These are phyloP conservation scores for Protula sp. DNA, from an alignment of 2,888 invertebrate species.

Conservation along the genomic window DNA sequence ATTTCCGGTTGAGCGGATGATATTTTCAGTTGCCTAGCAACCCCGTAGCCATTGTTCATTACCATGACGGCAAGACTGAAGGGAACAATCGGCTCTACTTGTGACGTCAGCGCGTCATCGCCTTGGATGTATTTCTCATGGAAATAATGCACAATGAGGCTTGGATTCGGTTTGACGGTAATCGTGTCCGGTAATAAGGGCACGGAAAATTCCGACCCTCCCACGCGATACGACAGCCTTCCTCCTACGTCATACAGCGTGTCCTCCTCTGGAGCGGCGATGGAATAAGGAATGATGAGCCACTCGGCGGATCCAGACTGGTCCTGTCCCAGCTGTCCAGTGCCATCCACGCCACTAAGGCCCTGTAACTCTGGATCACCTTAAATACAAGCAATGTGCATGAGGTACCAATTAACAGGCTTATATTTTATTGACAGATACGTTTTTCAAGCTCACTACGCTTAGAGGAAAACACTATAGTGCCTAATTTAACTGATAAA, in stretches of 20 bases:
- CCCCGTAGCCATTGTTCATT: no score
- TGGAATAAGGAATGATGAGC: conserved; percentile 32
- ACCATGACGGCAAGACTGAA: no score
- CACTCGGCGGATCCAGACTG: conserved; percentile 22
- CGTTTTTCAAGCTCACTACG: no score
- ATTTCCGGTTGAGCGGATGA: no score
- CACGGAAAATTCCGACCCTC: conserved; percentile 25
- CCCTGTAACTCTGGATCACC: conserved; percentile 24
- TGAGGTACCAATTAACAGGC: no score
- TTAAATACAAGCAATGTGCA: no score
- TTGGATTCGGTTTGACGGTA: conserved; percentile 33
- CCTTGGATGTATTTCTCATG: conserved; percentile 34
- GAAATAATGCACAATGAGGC: conserved; percentile 30
- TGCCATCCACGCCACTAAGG: conserved; percentile 26
- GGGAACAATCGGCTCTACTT: no score
- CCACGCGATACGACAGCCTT: conserved; percentile 28
- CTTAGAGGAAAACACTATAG: no score
- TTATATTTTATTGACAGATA: no score
- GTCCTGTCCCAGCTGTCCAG: conserved; percentile 17
- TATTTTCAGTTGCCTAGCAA: no score
- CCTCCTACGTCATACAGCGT: conserved; percentile 31
- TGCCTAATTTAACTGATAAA: no score
- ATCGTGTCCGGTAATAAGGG: conserved; percentile 32
- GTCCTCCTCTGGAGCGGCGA: conserved; percentile 27
- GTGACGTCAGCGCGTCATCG: no score